These are phyloP conservation scores for Bubo scandiacus DNA, from an alignment of 2,113 vertebrate genomes.

Conservation along the genomic window DNA sequence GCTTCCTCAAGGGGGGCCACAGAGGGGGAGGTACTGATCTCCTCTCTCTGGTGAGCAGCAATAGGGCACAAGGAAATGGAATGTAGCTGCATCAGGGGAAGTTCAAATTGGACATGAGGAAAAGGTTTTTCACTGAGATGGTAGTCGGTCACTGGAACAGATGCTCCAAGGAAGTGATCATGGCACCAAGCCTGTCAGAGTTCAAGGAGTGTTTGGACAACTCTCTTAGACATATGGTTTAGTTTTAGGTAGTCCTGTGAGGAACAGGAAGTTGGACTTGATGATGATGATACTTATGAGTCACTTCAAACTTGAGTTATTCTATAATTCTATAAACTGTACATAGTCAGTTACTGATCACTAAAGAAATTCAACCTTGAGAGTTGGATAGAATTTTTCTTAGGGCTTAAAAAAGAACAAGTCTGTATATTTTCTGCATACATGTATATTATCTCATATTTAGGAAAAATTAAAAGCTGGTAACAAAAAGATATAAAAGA, in stretches of 20 bases:
- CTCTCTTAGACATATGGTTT: not conserved
- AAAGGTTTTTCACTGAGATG: not conserved
- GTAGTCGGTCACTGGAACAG: not conserved
- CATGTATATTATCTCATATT: not conserved
- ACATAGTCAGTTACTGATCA: not conserved
- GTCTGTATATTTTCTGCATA: not conserved
- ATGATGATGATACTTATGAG: not conserved
- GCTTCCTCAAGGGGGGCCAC: not conserved
- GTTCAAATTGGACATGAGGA: not conserved
- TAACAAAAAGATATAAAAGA: not conserved
- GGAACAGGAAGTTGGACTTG: not conserved
- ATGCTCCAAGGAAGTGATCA: not conserved
- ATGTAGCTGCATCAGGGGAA: not conserved
- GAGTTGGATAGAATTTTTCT: not conserved
- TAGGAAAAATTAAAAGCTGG: not conserved
- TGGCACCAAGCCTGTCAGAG: not conserved
- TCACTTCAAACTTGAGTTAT: not conserved
- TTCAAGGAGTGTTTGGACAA: not conserved
- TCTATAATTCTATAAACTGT: not conserved
- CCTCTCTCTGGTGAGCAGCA: not conserved
- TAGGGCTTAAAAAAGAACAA: not conserved
- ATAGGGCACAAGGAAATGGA: rapidly evolving
- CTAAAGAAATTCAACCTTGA: not conserved
- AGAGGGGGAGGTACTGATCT: not conserved
- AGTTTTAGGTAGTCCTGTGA: not conserved